A percentile compares a stretch with the other conserved stretches of the same genome.
phyloP scores from a whole-genome alignment of 2,888 invertebrate species.

The Trichogramma dendrolimi region DNA sequence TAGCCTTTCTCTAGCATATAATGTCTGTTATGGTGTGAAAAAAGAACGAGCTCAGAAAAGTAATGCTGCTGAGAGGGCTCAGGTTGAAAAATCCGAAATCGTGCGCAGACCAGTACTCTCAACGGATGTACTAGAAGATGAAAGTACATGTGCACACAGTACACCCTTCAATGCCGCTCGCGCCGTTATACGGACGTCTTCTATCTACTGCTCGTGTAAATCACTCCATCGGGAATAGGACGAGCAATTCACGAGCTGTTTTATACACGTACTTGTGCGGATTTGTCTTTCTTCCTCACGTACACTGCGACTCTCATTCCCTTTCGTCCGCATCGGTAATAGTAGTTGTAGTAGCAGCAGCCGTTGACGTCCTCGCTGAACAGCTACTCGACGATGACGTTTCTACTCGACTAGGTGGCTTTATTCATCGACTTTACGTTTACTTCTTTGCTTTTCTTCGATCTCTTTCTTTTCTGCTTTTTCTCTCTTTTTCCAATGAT shows the following conservation, averaged over 20 bases:
- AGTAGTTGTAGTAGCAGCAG: too few species aligned
- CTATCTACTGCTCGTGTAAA: conserved; percentile 9
- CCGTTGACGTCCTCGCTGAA: too few species aligned
- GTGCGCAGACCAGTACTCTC: neutral
- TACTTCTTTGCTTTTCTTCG: neutral
- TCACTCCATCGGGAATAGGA: conserved; percentile 21
- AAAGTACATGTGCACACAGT: too few species aligned
- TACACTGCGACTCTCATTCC: neutral
- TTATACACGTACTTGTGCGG: neutral
- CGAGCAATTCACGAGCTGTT: conserved; percentile 6
- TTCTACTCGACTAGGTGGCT: neutral
- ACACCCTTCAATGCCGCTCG: too few species aligned
- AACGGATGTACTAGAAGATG: too few species aligned
- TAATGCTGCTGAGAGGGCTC: conserved; percentile 1
- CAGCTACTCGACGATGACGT: neutral
- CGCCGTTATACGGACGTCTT: too few species aligned
- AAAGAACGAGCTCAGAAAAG: too few species aligned
- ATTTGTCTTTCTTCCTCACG: neutral
- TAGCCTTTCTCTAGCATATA: too few species aligned
- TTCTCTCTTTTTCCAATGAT: neutral
- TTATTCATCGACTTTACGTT: neutral
- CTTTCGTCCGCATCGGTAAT: conserved; percentile 2
- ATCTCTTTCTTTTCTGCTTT: neutral
- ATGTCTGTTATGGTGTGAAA: too few species aligned
- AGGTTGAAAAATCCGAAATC: conserved; percentile 25